Evolutionary conservation across 92 coral and sea anemone species (phyloP), one percentile per base, ranked within the genome.

Genomic region (Actinostola sp.): DNA sequence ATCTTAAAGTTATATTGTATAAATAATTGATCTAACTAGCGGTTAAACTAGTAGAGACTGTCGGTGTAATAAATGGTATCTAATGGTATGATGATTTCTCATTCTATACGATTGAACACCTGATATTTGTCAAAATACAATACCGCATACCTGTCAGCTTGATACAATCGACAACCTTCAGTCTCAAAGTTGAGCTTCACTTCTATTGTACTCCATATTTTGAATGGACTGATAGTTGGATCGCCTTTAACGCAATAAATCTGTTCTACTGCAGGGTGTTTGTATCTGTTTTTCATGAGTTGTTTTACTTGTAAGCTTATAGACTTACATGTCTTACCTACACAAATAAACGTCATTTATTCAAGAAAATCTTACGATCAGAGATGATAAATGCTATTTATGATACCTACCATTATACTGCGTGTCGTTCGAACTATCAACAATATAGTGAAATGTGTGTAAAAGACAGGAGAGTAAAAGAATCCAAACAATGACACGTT

Each of bases 131-230:
- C 23, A 1, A 14, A 9, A 23, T 3, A 27, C 14, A 1, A 11
- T 46, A 35, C 27, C 21, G 14, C 51, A 27, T 20, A 73, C 89
- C 89, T 85, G 17, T 85, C 82, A 25, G 89, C 86, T 21, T 73
- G 75, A 19, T 32, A 68, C 36, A 69, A 62, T 29, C 55, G 72
- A 33, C 59, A 61, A 36, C 73, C 69, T 6, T 66, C 67, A 24
- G 24, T 8, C 0, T 53, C 52, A 59, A 73, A 79, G 25, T 34
- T 13, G 31, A 86, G 81, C 14, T 39, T 43, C 24, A 86, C 82
- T 54, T 33, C 52, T 17, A 86, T 78, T 36, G 82, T 86, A 28
- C 84, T 84, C 92, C 92, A 86, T 21, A 76, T 36, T 35, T 17
- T 78, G 28, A 46, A 43, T 14, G 66, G 58, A 14, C 60, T 38